phyloP scores from a whole-genome alignment of 2,797 vertebrate species.

The Hephaestus fuliginosus region DNA sequence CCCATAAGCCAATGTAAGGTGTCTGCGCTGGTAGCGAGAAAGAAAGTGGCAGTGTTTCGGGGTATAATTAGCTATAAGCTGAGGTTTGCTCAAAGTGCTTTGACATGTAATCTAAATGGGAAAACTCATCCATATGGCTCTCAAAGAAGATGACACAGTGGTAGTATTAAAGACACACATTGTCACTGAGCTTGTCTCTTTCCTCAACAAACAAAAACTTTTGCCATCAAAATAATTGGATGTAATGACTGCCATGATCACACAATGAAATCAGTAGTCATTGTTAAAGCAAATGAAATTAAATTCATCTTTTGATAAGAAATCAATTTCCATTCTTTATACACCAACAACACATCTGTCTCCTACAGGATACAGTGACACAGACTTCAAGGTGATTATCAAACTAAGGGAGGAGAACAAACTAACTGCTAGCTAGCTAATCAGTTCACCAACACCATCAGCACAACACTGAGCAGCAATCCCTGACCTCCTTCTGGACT shows the following conservation, averaged over 20 bases:
- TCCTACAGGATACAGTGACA: not conserved
- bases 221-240: not conserved
- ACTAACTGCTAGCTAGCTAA: slow-evolving; percentile 16
- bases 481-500: slow-evolving; percentile 74
- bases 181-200: not conserved
- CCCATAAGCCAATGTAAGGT: too few species aligned
- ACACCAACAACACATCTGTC: not conserved
- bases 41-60: not conserved
- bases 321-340: not conserved
- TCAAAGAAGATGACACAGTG: not conserved
- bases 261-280: too few species aligned
- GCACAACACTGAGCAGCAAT: slow-evolving; percentile 60
- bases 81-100: not conserved
- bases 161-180: not conserved
- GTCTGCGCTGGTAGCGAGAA: not conserved
- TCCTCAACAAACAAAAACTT: not conserved
- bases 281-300: too few species aligned
- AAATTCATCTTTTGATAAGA: too few species aligned
- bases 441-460: slow-evolving; percentile 42
- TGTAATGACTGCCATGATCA: too few species aligned
- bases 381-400: not conserved
- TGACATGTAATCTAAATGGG: not conserved
- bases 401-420: slow-evolving; percentile 4
- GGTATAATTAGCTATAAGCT: too few species aligned
- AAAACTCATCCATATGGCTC: not conserved